A percentile compares a stretch with the other conserved stretches of the same genome.
Conservation (phyloP, 2,797 vertebrate genomes). For the Australoheros facetus region DNA sequence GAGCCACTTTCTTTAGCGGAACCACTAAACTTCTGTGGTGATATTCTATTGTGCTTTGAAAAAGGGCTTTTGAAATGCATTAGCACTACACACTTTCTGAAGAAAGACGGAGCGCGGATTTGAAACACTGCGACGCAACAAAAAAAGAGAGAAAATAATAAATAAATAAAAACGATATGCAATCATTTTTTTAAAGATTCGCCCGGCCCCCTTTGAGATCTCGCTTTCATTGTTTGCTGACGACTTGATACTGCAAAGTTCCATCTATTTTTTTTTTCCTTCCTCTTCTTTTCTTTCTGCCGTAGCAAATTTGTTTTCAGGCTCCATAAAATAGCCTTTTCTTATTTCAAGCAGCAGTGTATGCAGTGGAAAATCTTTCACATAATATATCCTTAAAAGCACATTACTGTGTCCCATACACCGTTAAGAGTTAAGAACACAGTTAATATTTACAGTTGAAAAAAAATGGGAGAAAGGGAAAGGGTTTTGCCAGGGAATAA, state of each 20-base stretch:
- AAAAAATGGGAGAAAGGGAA: slow-evolving; percentile 72
- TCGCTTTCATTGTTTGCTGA: slow-evolving; percentile 77
- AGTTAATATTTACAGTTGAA: slow-evolving; percentile 85
- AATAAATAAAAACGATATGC: slow-evolving; percentile 68
- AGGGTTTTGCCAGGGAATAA: slow-evolving; percentile 83
- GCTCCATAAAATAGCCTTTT: slow-evolving; percentile 85
- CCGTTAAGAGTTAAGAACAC: slow-evolving; percentile 85
- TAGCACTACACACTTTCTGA: slow-evolving; percentile 79
- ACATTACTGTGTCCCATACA: slow-evolving; percentile 84
- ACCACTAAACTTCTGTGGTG: slow-evolving; percentile 78
- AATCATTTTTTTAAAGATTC: slow-evolving; percentile 69
- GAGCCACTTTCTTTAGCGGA: slow-evolving; percentile 76
- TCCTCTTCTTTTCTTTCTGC: slow-evolving; percentile 68
- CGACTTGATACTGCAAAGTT: slow-evolving; percentile 81
- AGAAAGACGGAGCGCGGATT: slow-evolving; percentile 82
- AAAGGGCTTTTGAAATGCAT: slow-evolving; percentile 83
- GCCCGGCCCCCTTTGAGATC: slow-evolving; percentile 68
- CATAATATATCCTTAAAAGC: slow-evolving; percentile 88
- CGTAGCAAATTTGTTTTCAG: slow-evolving; percentile 84
- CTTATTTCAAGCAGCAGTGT: slow-evolving; percentile 79
- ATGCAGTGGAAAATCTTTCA: slow-evolving; percentile 84
- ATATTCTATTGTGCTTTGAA: slow-evolving; percentile 80
- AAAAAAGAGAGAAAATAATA: slow-evolving; percentile 45
- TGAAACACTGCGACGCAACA: slow-evolving; percentile 72
- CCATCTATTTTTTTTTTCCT: slow-evolving; percentile 68